Evolutionary conservation across 2,888 invertebrate genomes (phyloP).

Genomic region (Brassicogethes aeneus): DNA sequence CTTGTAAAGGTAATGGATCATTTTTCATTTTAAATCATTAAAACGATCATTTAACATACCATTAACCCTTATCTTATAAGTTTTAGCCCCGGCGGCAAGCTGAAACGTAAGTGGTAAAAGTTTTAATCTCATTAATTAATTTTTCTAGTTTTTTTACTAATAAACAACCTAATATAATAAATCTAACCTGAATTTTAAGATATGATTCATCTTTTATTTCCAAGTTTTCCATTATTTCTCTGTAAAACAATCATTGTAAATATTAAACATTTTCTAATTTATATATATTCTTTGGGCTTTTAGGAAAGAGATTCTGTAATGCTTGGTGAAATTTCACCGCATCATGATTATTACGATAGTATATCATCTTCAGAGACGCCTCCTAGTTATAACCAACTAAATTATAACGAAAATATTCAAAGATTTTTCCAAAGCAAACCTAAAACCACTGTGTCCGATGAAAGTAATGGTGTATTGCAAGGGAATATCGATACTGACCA

Average conservation of each 20-base stretch:
- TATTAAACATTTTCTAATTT: too few relatives aligned
- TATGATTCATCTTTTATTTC: not conserved
- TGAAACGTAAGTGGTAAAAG: not conserved
- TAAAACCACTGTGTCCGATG: constrained; percentile 49
- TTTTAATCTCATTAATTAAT: not conserved
- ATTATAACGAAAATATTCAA: constrained; percentile 67
- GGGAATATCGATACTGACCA: constrained; percentile 39
- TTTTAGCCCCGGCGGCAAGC: not conserved
- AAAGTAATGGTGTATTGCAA: constrained; percentile 37
- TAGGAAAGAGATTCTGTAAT: constrained; percentile 73
- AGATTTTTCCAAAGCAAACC: constrained; percentile 61
- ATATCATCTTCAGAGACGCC: constrained; percentile 73
- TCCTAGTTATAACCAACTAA: constrained; percentile 76
- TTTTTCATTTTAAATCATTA: too few relatives aligned
- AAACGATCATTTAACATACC: not conserved
- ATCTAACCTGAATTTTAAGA: not conserved
- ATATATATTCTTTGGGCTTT: constrained; percentile 16
- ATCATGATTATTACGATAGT: constrained; percentile 70
- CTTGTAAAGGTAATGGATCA: too few relatives aligned
- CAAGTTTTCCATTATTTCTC: not conserved
- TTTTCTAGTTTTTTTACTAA: not conserved
- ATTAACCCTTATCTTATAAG: not conserved
- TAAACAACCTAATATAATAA: not conserved
- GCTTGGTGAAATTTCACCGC: constrained; percentile 77
- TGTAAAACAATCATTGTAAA: too few relatives aligned